These are phyloP conservation scores for Pachyuromys duprasi DNA, from an alignment of 2,797 vertebrate species.

Conservation along the genomic window DNA sequence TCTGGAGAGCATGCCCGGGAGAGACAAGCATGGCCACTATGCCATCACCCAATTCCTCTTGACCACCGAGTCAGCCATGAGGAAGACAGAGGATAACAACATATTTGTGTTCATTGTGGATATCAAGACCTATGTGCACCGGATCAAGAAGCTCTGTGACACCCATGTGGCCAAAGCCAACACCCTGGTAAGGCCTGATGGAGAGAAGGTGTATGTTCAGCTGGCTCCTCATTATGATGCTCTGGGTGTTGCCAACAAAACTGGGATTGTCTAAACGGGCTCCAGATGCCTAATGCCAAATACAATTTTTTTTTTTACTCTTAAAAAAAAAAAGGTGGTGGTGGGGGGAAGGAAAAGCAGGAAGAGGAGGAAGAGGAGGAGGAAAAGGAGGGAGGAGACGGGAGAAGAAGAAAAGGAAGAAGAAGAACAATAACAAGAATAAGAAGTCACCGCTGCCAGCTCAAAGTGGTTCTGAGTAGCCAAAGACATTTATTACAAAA, in stretches of 20 bases:
- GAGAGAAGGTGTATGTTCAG: not conserved
- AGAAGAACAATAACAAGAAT: not conserved
- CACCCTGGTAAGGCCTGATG: no score
- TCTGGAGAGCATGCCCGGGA: not conserved
- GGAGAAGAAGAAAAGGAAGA: no score
- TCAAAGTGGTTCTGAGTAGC: not conserved
- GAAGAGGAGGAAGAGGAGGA: fast-evolving
- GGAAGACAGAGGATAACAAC: not conserved
- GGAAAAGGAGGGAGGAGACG: not conserved
- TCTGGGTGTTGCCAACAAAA: not conserved
- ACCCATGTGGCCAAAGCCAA: not conserved
- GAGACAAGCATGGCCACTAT: not conserved
- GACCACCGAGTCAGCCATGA: not conserved
- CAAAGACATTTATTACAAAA: not conserved
- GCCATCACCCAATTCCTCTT: not conserved
- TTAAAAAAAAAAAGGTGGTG: not conserved
- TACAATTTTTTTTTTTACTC: not conserved
- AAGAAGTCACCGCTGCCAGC: not conserved
- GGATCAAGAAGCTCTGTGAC: not conserved
- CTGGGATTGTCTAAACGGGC: not conserved
- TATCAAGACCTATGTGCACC: not conserved
- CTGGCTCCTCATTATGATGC: no score
- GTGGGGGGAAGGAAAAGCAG: not conserved
- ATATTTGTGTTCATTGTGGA: not conserved
- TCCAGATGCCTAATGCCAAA: not conserved